Percentiles rank a stretch among this genome's conserved stretches.
These are phyloP conservation scores for Micronycteris hirsuta DNA, from an alignment of 2,113 vertebrate species.

Conservation along the genomic window DNA sequence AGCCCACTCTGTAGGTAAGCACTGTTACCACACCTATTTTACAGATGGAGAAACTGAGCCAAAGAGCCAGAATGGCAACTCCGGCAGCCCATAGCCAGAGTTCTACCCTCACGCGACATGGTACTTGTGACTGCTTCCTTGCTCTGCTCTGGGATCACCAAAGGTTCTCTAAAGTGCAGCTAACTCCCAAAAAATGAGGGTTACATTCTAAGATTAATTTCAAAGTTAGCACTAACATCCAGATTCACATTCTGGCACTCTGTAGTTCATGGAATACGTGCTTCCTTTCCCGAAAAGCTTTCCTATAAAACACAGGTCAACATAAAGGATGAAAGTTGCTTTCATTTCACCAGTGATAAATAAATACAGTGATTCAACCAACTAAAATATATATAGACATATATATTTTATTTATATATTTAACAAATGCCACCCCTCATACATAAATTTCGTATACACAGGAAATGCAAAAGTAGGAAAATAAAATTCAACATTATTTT, in stretches of 20 bases:
- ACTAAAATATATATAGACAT: not conserved
- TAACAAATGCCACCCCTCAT: not conserved
- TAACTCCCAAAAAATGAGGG: not conserved
- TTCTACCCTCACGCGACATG: not conserved
- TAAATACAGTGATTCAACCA: not conserved
- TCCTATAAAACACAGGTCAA: not conserved
- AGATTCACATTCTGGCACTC: not conserved
- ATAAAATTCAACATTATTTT: constrained; percentile 14
- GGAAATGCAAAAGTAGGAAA: not conserved
- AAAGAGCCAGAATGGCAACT: not conserved
- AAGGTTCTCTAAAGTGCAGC: not conserved
- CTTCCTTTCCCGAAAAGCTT: not conserved
- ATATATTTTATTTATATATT: not conserved
- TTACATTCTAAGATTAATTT: not conserved
- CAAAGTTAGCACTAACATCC: not conserved
- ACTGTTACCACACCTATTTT: not conserved
- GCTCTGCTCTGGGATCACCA: not conserved
- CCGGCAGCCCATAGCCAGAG: accelerated
- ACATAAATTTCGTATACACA: not conserved
- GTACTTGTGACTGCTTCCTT: not conserved
- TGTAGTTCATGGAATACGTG: not conserved
- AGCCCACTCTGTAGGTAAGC: not conserved
- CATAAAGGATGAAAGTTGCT: not conserved
- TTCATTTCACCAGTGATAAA: not conserved
- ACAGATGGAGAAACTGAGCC: not conserved